These are phyloP conservation scores for Gasterosteus nipponicus DNA, from an alignment of 2,113 vertebrate genomes.

Conservation along the genomic window DNA sequence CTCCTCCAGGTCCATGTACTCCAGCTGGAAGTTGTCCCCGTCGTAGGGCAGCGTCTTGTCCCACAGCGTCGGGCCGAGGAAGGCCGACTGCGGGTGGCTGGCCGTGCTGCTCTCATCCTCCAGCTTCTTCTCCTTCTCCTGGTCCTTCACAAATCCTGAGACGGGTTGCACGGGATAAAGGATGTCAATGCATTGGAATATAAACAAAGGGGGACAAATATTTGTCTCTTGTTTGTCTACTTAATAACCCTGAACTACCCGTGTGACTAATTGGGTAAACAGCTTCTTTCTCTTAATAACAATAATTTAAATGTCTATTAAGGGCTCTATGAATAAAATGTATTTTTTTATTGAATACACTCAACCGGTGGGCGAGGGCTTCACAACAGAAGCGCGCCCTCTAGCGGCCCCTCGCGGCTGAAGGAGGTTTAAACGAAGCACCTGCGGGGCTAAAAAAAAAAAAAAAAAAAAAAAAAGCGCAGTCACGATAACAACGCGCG, in stretches of 20 bases:
- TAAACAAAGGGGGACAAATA: too few species aligned
- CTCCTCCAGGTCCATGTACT: conserved; percentile 99
- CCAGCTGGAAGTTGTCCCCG: conserved; percentile 96
- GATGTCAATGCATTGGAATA: neutral
- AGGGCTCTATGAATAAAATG: too few species aligned
- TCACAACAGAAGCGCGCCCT: conserved; percentile 55
- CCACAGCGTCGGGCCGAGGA: conserved; percentile 97
- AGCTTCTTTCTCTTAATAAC: neutral
- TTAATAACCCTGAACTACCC: neutral
- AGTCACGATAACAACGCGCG: neutral
- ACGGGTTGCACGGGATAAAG: conserved; percentile 17
- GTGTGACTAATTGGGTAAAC: neutral
- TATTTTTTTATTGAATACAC: neutral
- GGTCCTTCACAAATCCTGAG: conserved; percentile 91
- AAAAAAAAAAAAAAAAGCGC: conserved; percentile 15
- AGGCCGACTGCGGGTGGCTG: conserved; percentile 92
- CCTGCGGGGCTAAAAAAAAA: conserved; percentile 3
- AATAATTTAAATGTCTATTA: too few species aligned
- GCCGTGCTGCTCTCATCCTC: conserved; percentile 87
- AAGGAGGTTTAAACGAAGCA: conserved; percentile 30
- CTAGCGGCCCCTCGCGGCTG: conserved; percentile 33
- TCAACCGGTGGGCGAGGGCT: neutral
- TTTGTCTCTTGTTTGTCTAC: too few species aligned
- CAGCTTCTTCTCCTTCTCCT: conserved; percentile 94
- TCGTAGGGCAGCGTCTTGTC: conserved; percentile 98